A percentile compares a stretch with the other conserved stretches of the same genome.
Evolutionary conservation across 2,797 vertebrate genomes (phyloP).

Genomic region (Cyclura pinguis): DNA sequence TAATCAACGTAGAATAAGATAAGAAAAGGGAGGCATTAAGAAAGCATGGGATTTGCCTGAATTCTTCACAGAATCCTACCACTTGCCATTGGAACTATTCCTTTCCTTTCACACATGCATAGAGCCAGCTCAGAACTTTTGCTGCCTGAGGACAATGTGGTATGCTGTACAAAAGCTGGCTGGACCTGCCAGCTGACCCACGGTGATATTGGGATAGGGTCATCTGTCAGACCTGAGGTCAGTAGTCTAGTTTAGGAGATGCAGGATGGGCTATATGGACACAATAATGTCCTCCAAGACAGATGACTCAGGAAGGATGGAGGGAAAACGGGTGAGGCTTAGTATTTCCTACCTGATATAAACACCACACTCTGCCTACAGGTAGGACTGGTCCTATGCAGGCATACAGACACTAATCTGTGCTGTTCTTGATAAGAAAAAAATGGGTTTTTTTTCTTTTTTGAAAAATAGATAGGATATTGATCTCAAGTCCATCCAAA

Average conservation of each 20-base stretch:
- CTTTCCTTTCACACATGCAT: background rate
- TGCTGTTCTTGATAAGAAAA: background rate
- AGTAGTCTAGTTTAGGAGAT: background rate
- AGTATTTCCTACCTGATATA: background rate
- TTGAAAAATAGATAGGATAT: too few species aligned
- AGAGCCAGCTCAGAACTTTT: background rate
- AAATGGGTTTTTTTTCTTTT: too few species aligned
- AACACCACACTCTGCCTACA: background rate
- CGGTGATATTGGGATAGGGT: background rate
- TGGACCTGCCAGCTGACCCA: background rate
- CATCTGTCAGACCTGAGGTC: background rate
- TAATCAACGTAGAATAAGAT: slow-evolving; percentile 63
- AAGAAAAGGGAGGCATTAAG: slow-evolving; percentile 63
- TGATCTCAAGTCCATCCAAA: too few species aligned
- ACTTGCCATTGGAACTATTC: slow-evolving; percentile 1
- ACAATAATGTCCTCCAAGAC: background rate
- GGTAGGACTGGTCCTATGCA: background rate
- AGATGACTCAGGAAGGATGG: background rate
- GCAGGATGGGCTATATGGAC: background rate
- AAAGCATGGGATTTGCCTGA: slow-evolving; percentile 53
- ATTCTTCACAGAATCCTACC: slow-evolving; percentile 41
- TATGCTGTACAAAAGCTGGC: background rate
- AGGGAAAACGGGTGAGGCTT: background rate
- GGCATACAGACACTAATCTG: background rate
- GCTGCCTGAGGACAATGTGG: background rate